Evolutionary conservation across 2,113 vertebrate genomes (phyloP).

Genomic region (Pituophis catenifer): DNA sequence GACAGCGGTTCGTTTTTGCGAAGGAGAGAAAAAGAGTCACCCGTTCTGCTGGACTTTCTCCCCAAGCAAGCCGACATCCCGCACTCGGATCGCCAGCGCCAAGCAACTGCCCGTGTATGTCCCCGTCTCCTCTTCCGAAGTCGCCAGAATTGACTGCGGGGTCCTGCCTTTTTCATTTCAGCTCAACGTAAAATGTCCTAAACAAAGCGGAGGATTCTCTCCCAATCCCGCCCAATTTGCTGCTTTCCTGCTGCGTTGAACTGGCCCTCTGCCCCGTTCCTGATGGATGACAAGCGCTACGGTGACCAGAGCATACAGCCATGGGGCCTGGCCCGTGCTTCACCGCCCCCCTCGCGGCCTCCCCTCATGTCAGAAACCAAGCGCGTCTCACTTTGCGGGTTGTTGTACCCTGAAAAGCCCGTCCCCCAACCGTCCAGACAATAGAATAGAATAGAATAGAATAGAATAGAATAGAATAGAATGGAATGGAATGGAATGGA

Average conservation of each 20-base stretch:
- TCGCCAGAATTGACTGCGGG: background rate
- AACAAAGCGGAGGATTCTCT: background rate
- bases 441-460: too few species aligned
- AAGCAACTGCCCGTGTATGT: too few species aligned
- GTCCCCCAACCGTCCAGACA: background rate
- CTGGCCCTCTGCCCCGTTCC: background rate
- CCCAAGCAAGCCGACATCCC: background rate
- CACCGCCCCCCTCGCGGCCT: too few species aligned
- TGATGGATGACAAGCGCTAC: background rate
- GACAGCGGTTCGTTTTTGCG: background rate
- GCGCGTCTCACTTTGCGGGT: background rate
- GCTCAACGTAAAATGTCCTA: background rate
- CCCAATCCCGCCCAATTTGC: background rate
- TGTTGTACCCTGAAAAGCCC: background rate
- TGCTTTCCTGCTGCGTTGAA: background rate
- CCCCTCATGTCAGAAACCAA: too few species aligned
- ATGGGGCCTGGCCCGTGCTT: background rate
- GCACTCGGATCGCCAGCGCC: background rate
- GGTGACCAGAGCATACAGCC: background rate
- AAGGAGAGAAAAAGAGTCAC: background rate
- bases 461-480: too few species aligned
- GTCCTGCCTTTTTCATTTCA: background rate
- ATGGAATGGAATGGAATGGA: too few species aligned
- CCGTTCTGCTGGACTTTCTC: background rate
- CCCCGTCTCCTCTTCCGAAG: background rate